Conservation (phyloP, 2,113 vertebrate species). For the Fulica atra region DNA sequence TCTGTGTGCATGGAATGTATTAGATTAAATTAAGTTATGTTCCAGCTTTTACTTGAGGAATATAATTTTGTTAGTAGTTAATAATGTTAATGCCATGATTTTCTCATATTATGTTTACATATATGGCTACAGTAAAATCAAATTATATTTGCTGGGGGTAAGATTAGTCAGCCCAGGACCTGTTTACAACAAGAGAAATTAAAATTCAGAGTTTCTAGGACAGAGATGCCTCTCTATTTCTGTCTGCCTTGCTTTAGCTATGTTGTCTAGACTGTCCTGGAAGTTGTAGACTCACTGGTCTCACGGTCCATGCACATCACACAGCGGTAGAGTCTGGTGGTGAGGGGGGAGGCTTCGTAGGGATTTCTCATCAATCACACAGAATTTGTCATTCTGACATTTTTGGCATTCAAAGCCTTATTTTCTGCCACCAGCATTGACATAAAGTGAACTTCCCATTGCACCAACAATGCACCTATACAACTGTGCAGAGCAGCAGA, state of each 20-base stretch:
- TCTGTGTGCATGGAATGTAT: conserved; percentile 62
- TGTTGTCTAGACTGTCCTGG: neutral
- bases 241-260: neutral
- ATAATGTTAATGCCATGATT: conserved; percentile 65
- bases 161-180: conserved; percentile 30
- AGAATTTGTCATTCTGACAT: neutral
- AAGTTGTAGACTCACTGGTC: neutral
- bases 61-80: conserved; percentile 69
- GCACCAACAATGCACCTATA: neutral
- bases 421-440: neutral
- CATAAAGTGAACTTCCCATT: neutral
- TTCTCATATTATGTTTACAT: conserved; percentile 62
- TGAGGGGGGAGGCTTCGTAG: neutral
- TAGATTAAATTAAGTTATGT: conserved; percentile 62
- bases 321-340: neutral
- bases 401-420: conserved; percentile 15
- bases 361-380: neutral
- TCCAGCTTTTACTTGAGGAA: conserved; percentile 58
- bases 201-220: neutral
- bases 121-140: conserved; percentile 51
- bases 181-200: conserved; percentile 40
- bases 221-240: conserved; percentile 3
- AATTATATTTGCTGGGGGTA: conserved; percentile 65
- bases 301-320: rapidly evolving
- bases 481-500: neutral